Evolutionary conservation across 2,113 vertebrate genomes (phyloP), one percentile per base, ranked within the genome.

Genomic region (Nothobranchius furzeri): DNA sequence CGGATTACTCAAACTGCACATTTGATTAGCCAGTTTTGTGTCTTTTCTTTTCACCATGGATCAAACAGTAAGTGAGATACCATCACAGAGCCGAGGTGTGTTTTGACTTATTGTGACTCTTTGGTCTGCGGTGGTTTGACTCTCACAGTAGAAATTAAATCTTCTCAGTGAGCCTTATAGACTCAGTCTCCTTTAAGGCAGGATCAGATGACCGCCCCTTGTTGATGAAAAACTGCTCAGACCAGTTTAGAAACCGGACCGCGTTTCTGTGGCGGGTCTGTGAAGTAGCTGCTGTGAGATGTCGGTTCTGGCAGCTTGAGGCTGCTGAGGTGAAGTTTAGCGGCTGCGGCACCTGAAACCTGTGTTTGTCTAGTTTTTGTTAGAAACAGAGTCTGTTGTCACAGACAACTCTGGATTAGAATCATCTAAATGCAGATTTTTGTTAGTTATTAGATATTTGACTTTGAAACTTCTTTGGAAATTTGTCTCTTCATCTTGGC

Each of bases 171-270:
- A 65, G 74, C 64, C 82, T 68, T 62, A 64, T 53, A 77, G 70
- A 65, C 69, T 20, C 51, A 15, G 53, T 74, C 53, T 48, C 65
- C 69, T 85, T 78, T 84, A 76, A 80, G 68, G 17, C 1, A 17
- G 77, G 75, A 70, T 88, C 85, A 53, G 62, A 60, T 92, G 84
- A 83, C 90, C 55, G 42, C 35, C 69, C 81, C 78, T 89, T 84
- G 87, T 85, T 85, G 76, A 85, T 73, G 72, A 58, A 37, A 73
- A 89, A 91, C 88, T 36, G 88, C 85, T 68, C 87, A 11, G 65
- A 91, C 89, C 85, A 68, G 89, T 90, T 89, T 70, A 73, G 48
- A 83, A 76, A 77, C 68, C 30, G 13, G 64, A 53, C 60, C 74
- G 9, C 14, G 12, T 86, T 81, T 87, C 81, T 78, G 43, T 0